Percentiles rank a stretch among this genome's conserved stretches.
phyloP scores from a whole-genome alignment of 1,140 invertebrate species.

The Episyrphus balteatus region DNA sequence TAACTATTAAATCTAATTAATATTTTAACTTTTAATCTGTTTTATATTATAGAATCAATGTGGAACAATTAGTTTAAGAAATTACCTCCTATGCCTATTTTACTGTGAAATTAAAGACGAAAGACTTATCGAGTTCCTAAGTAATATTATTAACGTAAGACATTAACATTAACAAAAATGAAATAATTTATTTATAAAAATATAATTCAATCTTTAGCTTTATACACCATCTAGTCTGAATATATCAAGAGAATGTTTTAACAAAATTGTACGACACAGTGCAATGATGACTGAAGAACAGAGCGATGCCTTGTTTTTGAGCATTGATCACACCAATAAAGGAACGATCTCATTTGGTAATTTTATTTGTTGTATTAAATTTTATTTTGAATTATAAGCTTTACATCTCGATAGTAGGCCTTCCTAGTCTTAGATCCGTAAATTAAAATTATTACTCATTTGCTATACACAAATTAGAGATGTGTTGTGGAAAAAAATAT shows the following conservation, averaged over 20 bases:
- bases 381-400: neutral
- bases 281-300: constrained; percentile 21
- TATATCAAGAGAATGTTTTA: constrained; percentile 22
- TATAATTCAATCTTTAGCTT: constrained; percentile 9
- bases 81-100: constrained; percentile 26
- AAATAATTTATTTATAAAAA: neutral
- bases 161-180: neutral
- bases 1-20: neutral
- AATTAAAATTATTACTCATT: too few species aligned
- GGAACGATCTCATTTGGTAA: constrained; percentile 27
- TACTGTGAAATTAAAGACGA: constrained; percentile 27
- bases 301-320: constrained; percentile 19
- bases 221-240: constrained; percentile 20
- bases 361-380: neutral
- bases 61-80: constrained; percentile 25
- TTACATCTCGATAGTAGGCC: too few species aligned
- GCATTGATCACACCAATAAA: constrained; percentile 18
- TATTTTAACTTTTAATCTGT: neutral
- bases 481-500: too few species aligned
- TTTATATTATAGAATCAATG: constrained; percentile 11
- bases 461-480: too few species aligned
- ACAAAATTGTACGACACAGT: constrained; percentile 21
- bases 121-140: constrained; percentile 25
- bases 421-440: too few species aligned
- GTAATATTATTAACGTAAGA: constrained; percentile 20